A percentile compares a stretch with the other conserved stretches of the same genome.
phyloP scores from a whole-genome alignment of 2,888 invertebrate genomes.

The Philereme vetulata region DNA sequence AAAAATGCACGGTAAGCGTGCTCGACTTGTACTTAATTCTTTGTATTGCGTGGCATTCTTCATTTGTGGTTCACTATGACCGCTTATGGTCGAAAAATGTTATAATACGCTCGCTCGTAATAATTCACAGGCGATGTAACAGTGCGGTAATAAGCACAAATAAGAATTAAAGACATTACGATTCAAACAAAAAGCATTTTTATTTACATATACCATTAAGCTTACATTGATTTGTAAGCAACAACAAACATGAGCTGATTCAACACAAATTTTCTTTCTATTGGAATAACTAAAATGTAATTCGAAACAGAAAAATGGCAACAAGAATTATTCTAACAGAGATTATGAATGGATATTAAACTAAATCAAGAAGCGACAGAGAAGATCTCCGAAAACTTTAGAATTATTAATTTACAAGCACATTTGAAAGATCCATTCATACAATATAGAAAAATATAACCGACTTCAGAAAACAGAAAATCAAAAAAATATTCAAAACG shows the following conservation, averaged over 20 bases:
- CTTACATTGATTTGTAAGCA: slow-evolving; percentile 16
- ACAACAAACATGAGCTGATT: slow-evolving; percentile 13
- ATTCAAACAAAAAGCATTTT: not conserved
- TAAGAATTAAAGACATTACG: not conserved
- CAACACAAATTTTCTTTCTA: not conserved
- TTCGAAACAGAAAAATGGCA: slow-evolving; percentile 1
- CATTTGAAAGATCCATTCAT: not conserved
- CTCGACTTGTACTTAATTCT: slow-evolving; percentile 10
- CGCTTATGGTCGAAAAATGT: slow-evolving; percentile 14
- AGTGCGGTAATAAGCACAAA: not conserved
- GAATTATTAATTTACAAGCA: slow-evolving; percentile 14
- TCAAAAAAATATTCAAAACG: too few species aligned
- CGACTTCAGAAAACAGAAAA: too few species aligned
- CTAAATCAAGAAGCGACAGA: slow-evolving; percentile 11
- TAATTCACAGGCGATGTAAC: not conserved
- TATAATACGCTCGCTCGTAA: not conserved
- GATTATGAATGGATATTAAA: slow-evolving; percentile 1
- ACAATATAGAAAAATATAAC: not conserved
- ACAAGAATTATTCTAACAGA: slow-evolving; percentile 4
- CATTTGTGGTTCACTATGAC: slow-evolving; percentile 9
- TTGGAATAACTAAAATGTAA: slow-evolving; percentile 2
- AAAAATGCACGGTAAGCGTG: slow-evolving; percentile 10
- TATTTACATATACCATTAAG: slow-evolving; percentile 6
- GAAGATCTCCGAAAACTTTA: not conserved
- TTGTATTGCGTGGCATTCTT: slow-evolving; percentile 9